These are phyloP conservation scores for Orgyia antiqua DNA, from an alignment of 2,888 invertebrate species.

Conservation along the genomic window DNA sequence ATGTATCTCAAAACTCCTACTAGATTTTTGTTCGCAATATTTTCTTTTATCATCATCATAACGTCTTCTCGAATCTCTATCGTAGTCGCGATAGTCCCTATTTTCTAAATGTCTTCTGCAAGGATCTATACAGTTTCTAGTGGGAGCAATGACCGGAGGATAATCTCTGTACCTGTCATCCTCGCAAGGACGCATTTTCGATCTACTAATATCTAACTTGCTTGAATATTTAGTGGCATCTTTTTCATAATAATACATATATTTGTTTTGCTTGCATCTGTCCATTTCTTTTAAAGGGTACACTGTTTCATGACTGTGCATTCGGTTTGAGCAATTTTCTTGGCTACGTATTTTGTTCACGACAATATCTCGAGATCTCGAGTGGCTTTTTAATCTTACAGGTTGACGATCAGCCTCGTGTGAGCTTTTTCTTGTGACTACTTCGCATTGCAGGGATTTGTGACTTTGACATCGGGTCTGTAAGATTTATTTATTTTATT, in stretches of 20 bases:
- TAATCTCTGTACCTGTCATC: conserved; percentile 38
- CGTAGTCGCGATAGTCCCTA: conserved; percentile 40
- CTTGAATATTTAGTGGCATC: conserved; percentile 37
- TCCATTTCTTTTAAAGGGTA: conserved; percentile 14
- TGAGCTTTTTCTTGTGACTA: conserved; percentile 28
- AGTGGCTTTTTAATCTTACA: conserved; percentile 31
- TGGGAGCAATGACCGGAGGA: conserved; percentile 29
- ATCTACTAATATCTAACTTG: conserved; percentile 40
- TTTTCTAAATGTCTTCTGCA: conserved; percentile 29
- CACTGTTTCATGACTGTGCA: conserved; percentile 31
- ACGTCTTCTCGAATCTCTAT: conserved; percentile 28
- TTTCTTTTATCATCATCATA: conserved; percentile 45
- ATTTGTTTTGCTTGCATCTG: conserved; percentile 32
- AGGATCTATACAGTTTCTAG: conserved; percentile 37
- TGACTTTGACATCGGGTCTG: conserved; percentile 58
- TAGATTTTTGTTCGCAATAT: conserved; percentile 49
- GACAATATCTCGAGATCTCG: conserved; percentile 36
- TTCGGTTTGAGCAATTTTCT: conserved; percentile 34
- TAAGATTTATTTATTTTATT: too few relatives aligned
- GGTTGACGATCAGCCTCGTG: conserved; percentile 41
- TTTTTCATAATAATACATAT: conserved; percentile 35
- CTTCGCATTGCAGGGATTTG: conserved; percentile 66
- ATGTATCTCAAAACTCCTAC: conserved; percentile 54
- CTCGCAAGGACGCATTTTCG: conserved; percentile 29
- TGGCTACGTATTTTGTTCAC: conserved; percentile 47